Percentiles rank a stretch among this genome's conserved stretches.
These are phyloP conservation scores for Emys orbicularis DNA, from an alignment of 2,797 vertebrate species.

Conservation along the genomic window DNA sequence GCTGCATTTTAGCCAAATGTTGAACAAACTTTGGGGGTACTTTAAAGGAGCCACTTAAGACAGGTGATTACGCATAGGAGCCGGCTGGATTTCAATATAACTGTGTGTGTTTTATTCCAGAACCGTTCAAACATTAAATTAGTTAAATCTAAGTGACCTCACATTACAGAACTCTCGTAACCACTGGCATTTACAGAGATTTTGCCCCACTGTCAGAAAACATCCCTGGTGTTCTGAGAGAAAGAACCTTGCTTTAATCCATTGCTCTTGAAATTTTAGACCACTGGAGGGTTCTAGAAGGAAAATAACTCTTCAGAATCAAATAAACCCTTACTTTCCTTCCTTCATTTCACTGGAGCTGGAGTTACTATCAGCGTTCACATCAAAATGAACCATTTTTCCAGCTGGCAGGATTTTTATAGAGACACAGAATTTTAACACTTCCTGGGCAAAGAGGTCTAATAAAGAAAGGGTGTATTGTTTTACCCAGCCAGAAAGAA, in stretches of 20 bases:
- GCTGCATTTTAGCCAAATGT: not conserved
- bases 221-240: not conserved
- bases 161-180: fast-evolving
- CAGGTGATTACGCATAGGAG: not conserved
- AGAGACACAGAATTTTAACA: not conserved
- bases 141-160: not conserved
- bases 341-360: not conserved
- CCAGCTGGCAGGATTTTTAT: not conserved
- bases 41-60: not conserved
- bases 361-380: not conserved
- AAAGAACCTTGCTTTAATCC: not conserved
- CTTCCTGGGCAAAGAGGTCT: not conserved
- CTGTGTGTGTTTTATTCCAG: fast-evolving
- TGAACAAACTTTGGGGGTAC: not conserved
- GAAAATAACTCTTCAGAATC: not conserved
- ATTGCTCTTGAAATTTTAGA: not conserved
- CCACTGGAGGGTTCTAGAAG: not conserved
- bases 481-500: not conserved
- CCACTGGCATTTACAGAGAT: not conserved
- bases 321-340: not conserved
- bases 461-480: not conserved
- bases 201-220: not conserved
- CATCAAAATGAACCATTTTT: not conserved
- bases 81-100: not conserved
- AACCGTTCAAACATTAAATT: not conserved